Evolutionary conservation across 2,888 invertebrate genomes (phyloP).

Genomic region (Aleiodes alternator): DNA sequence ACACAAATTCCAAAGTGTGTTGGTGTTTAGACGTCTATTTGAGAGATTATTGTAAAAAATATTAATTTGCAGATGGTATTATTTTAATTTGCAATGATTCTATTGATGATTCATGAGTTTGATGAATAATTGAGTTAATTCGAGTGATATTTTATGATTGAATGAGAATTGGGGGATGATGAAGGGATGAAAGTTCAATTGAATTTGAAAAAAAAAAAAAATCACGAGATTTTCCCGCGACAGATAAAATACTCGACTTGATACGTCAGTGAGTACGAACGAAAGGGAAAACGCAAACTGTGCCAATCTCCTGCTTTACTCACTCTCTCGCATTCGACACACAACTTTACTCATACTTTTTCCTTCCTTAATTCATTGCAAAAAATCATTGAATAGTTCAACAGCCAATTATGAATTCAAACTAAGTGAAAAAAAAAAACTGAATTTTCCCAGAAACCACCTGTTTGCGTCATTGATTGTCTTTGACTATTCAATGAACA

Average conservation of each 20-base stretch:
- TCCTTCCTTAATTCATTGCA: constrained; percentile 1
- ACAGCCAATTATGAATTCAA: not conserved
- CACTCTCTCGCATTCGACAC: constrained; percentile 23
- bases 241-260: constrained; percentile 22
- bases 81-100: constrained; percentile 9
- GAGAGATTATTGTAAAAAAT: not conserved
- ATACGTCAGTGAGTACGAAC: constrained; percentile 62
- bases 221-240: constrained; percentile 26
- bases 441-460: not conserved
- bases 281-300: constrained; percentile 67
- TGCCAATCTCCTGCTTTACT: constrained; percentile 49
- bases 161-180: not conserved
- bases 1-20: not conserved
- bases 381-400: not conserved
- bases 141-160: not conserved
- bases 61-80: not conserved
- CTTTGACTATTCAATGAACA: not conserved
- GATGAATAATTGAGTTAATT: not conserved
- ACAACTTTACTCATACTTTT: constrained; percentile 5
- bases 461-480: constrained; percentile 6
- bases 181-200: not conserved
- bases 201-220: constrained; percentile 4
- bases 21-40: not conserved
- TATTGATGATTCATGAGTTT: too few relatives aligned
- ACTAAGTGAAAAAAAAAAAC: not conserved